Evolutionary conservation across 2,797 vertebrate genomes (phyloP).

Genomic region (Enteromius radiatus): DNA sequence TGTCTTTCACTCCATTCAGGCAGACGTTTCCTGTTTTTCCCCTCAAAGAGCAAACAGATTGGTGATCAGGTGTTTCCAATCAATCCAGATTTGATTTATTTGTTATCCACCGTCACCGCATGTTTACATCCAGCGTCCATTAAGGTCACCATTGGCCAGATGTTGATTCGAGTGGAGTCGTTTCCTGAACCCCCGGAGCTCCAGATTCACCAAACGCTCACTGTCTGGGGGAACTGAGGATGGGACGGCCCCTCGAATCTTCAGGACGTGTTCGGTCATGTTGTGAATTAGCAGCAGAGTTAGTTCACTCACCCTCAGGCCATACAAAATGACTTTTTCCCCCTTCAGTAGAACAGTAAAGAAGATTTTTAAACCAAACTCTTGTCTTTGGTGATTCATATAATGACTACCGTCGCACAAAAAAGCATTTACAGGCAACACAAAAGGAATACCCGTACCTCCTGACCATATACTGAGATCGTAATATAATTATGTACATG

Average conservation of each 20-base stretch:
- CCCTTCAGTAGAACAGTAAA: background rate
- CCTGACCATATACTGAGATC: background rate
- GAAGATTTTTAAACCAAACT: background rate
- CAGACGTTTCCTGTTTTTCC: background rate
- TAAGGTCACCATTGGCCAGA: conserved; percentile 5
- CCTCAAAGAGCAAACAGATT: background rate
- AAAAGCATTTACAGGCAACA: background rate
- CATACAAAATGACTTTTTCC: background rate
- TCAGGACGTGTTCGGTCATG: background rate
- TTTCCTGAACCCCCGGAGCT: conserved; percentile 30
- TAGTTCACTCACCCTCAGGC: background rate
- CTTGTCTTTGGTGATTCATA: background rate
- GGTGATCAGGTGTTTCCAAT: conserved; percentile 11
- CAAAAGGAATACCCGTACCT: background rate
- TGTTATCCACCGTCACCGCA: background rate
- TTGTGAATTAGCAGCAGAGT: conserved; percentile 5
- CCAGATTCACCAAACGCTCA: background rate
- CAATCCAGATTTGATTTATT: background rate
- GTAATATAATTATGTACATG: background rate
- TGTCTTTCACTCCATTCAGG: background rate
- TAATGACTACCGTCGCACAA: background rate
- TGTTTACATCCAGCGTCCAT: conserved; percentile 3
- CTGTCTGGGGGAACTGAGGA: background rate
- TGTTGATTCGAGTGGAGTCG: conserved; percentile 16
- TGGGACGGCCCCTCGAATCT: background rate